Percentiles rank a stretch among this genome's conserved stretches.
Evolutionary conservation across 2,113 vertebrate genomes (phyloP).

Genomic region (Triplophysa rosa): DNA sequence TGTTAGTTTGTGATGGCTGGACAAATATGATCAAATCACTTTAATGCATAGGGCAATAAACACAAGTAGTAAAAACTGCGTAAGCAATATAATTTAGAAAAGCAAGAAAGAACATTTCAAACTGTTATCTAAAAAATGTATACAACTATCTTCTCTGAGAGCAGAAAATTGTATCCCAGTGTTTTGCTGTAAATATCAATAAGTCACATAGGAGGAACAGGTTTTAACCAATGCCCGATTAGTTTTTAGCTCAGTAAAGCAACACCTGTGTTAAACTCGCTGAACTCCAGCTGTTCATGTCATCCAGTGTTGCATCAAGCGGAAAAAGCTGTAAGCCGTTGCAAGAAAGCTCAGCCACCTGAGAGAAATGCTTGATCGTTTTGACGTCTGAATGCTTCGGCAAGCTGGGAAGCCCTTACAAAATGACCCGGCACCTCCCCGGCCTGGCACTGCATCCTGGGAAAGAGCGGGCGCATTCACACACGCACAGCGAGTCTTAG

Average conservation of each 20-base stretch:
- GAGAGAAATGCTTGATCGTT: constrained; percentile 39
- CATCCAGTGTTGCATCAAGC: constrained; percentile 11
- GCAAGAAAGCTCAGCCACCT: constrained; percentile 31
- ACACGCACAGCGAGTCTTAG: constrained; percentile 72
- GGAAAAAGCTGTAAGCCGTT: not conserved
- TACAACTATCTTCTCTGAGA: too few relatives aligned
- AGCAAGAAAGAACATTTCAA: too few relatives aligned
- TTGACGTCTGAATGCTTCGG: constrained; percentile 60
- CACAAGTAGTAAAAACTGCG: not conserved
- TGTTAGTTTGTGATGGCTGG: too few relatives aligned
- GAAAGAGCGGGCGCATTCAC: constrained; percentile 68
- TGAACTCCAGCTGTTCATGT: constrained; percentile 19
- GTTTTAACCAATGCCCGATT: not conserved
- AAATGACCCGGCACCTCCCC: constrained; percentile 67
- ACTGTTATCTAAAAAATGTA: too few relatives aligned
- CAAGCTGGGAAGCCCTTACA: constrained; percentile 68
- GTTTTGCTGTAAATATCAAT: too few relatives aligned
- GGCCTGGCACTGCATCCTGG: constrained; percentile 63
- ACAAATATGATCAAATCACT: constrained; percentile 1
- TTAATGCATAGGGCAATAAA: not conserved
- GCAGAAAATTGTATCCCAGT: too few relatives aligned
- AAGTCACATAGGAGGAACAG: too few relatives aligned
- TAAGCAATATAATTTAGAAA: too few relatives aligned
- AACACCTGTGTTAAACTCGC: constrained; percentile 3
- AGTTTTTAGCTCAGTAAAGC: constrained; percentile 8